Percentiles rank a stretch among this genome's conserved stretches.
phyloP scores from a whole-genome alignment of 2,888 invertebrate species.

The Agriotes lineatus region DNA sequence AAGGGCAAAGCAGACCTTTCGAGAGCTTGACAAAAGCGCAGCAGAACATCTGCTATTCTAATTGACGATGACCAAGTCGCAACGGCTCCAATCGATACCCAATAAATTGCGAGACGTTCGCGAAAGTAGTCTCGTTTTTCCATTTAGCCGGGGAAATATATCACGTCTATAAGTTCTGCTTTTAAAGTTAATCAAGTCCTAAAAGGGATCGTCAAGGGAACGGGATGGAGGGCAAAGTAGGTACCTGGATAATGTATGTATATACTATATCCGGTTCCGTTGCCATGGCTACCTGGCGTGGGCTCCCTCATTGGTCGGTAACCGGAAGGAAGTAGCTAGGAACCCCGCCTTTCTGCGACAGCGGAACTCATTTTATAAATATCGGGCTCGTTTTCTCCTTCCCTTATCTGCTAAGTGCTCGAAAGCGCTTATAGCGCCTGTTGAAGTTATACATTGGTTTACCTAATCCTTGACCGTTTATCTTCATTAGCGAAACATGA shows the following conservation, averaged over 20 bases:
- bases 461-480: not conserved
- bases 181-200: constrained; percentile 46
- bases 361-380: constrained; percentile 49
- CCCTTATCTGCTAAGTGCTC: constrained; percentile 5
- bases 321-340: constrained; percentile 62
- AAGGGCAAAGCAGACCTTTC: too few species aligned
- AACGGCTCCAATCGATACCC: too few species aligned
- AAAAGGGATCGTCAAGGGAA: constrained; percentile 46
- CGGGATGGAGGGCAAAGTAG: constrained; percentile 39
- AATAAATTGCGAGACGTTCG: too few species aligned
- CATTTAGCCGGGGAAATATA: constrained; percentile 40
- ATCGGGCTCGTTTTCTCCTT: constrained; percentile 32
- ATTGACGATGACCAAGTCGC: too few species aligned
- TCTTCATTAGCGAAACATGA: not conserved
- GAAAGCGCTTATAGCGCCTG: constrained; percentile 18
- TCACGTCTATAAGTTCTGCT: constrained; percentile 44
- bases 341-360: constrained; percentile 54
- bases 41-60: too few species aligned
- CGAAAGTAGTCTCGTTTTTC: constrained; percentile 26
- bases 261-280: constrained; percentile 55
- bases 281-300: constrained; percentile 59
- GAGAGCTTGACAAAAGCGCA: too few species aligned
- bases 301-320: constrained; percentile 56
- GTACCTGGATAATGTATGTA: constrained; percentile 44
- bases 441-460: constrained; percentile 17